Evolutionary conservation across 2,888 invertebrate genomes (phyloP).

Genomic region (Mythimna loreyi): DNA sequence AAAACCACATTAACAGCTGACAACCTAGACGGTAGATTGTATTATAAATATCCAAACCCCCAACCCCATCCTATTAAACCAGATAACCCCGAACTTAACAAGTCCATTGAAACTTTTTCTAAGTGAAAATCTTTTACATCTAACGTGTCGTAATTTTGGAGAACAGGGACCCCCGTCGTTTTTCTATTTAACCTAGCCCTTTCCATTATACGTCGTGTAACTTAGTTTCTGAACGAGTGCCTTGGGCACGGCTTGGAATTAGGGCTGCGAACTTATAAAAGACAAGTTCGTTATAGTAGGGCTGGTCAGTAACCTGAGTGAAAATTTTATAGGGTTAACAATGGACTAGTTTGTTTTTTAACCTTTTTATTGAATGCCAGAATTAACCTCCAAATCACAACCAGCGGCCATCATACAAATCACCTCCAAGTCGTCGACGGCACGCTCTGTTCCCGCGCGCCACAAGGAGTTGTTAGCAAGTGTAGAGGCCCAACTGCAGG

Average conservation of each 20-base stretch:
- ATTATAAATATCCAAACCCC: background rate
- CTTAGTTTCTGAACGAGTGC: constrained; percentile 66
- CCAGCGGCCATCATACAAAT: too few relatives aligned
- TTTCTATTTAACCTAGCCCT: constrained; percentile 61
- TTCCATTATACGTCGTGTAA: constrained; percentile 69
- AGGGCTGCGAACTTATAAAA: constrained; percentile 40
- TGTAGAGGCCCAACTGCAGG: too few relatives aligned
- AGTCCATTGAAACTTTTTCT: constrained; percentile 58
- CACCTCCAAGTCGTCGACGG: too few relatives aligned
- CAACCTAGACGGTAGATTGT: too few relatives aligned
- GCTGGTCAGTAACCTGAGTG: constrained; percentile 31
- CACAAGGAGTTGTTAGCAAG: too few relatives aligned
- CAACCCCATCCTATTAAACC: background rate
- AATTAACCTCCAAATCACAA: too few relatives aligned
- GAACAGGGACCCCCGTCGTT: constrained; percentile 41
- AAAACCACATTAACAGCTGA: too few relatives aligned
- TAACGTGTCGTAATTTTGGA: constrained; percentile 51
- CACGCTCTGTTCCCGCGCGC: too few relatives aligned
- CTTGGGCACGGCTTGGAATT: constrained; percentile 58
- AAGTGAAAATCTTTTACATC: constrained; percentile 61
- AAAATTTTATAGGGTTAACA: background rate
- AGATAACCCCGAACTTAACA: constrained; percentile 35
- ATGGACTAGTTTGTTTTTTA: background rate
- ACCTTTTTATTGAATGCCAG: background rate
- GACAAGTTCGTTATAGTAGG: constrained; percentile 40